Evolutionary conservation across 2,888 invertebrate species (phyloP).

Genomic region (Ptychoptera contaminata): DNA sequence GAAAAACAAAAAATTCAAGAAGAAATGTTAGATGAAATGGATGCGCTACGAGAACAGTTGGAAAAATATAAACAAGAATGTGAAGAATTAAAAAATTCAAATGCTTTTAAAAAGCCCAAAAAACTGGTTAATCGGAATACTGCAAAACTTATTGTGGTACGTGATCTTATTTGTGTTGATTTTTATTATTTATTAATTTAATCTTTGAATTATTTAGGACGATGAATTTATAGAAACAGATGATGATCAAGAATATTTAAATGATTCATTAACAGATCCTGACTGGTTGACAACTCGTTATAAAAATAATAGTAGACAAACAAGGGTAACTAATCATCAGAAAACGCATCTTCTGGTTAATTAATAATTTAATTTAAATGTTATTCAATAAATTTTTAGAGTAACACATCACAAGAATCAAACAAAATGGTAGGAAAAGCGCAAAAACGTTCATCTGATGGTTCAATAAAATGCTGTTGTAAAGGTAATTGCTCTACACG

Average conservation of each 20-base stretch:
- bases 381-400: no score
- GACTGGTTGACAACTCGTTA: constrained; percentile 53
- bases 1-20: constrained; percentile 18
- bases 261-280: constrained; percentile 36
- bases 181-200: background rate
- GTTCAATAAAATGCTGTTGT: constrained; percentile 42
- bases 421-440: background rate
- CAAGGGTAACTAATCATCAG: background rate
- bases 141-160: no score
- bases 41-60: constrained; percentile 16
- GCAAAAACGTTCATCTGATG: constrained; percentile 39
- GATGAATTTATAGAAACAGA: background rate
- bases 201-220: background rate
- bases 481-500: constrained; percentile 40
- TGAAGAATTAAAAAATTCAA: constrained; percentile 14
- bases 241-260: constrained; percentile 19
- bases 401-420: constrained; percentile 1
- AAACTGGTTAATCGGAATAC: background rate
- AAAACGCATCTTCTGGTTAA: no score
- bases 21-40: constrained; percentile 18
- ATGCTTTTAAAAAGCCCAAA: constrained; percentile 4
- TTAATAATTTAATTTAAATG: background rate
- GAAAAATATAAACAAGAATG: constrained; percentile 15
- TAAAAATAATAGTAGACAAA: background rate
- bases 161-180: background rate